A percentile compares a stretch with the other conserved stretches of the same genome.
Evolutionary conservation across 2,888 invertebrate genomes (phyloP).

Genomic region (Papilio gigon): DNA sequence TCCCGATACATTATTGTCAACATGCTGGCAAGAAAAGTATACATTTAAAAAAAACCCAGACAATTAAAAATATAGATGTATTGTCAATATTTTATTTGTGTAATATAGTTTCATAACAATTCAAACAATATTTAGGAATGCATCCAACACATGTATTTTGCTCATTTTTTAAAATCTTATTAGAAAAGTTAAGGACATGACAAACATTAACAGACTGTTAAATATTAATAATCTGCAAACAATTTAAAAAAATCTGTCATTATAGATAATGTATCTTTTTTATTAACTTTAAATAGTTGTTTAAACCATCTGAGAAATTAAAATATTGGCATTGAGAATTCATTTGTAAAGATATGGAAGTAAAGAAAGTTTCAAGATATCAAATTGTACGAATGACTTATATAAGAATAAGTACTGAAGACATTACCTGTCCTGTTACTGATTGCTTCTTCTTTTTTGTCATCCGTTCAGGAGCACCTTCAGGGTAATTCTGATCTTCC

Average conservation of each 20-base stretch:
- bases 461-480: slow-evolving; percentile 82
- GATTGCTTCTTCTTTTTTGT: slow-evolving; percentile 83
- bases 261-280: too few species aligned
- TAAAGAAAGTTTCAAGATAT: background rate
- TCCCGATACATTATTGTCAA: slow-evolving; percentile 67
- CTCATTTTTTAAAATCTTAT: background rate
- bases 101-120: too few species aligned
- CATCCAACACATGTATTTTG: background rate
- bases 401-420: background rate
- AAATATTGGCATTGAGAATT: too few species aligned
- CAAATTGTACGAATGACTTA: background rate
- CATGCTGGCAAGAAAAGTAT: slow-evolving; percentile 57
- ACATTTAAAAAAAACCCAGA: background rate
- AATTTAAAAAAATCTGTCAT: too few species aligned
- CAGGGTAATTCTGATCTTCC: slow-evolving; percentile 90
- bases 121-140: background rate
- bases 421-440: slow-evolving; percentile 64
- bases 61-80: background rate
- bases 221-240: too few species aligned
- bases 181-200: background rate
- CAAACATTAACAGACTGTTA: too few species aligned
- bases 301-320: too few species aligned
- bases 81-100: too few species aligned
- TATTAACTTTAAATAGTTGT: too few species aligned
- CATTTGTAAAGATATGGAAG: too few species aligned